Base-by-base conservation (phyloP, 2,888 invertebrate species). In the Tridacna gigas region DNA sequence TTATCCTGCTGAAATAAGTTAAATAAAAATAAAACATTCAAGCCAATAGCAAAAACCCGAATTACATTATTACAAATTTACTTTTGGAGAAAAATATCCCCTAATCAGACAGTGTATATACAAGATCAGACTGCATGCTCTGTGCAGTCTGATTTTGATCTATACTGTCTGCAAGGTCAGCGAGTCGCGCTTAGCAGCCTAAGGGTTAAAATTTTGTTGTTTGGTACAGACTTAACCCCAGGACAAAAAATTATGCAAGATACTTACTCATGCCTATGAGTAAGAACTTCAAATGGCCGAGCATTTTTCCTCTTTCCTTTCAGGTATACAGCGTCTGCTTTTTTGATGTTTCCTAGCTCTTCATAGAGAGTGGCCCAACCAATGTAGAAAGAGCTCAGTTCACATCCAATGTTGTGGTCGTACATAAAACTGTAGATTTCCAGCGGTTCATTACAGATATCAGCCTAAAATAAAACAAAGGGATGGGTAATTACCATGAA, bases 311-410 rank as follows among this genome's bases (percentile, higher is more conserved):
- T 96, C 66, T 97, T 96, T 0, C 98, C 99, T 89, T 97, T 95
- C 92, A 96, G 96, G 93, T 97, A 97, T 37, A 98, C 96, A 90
- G 97, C 96, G 94, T 98, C 97, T 0, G 98, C 98, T 92, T 96
- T 96, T 93, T 97, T 97, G 91, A 96, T 97, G 95, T 98, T 97
- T 45, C 97, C 97, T 71, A 96, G 96, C 88, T 97, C 96, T 94
- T 98, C 98, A 91, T 97, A 96, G 91, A 97, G 97, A 93, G 97
- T 97, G 0, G 98, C 97, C 98, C 98, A 98, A 18, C 97, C 97
- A 90, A 97, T 96, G 94, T 98, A 99, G 93, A 98, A 97, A 90
- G 97, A 97, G 0, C 98, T 97, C 87, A 97, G 96, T 95, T 97
- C 97, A 47, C 96, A 88, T 47, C 98, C 98, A 90, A 98, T 96